Percentiles rank a stretch among this genome's conserved stretches.
Conservation (phyloP, 2,797 vertebrate genomes). For the Alca torda region DNA sequence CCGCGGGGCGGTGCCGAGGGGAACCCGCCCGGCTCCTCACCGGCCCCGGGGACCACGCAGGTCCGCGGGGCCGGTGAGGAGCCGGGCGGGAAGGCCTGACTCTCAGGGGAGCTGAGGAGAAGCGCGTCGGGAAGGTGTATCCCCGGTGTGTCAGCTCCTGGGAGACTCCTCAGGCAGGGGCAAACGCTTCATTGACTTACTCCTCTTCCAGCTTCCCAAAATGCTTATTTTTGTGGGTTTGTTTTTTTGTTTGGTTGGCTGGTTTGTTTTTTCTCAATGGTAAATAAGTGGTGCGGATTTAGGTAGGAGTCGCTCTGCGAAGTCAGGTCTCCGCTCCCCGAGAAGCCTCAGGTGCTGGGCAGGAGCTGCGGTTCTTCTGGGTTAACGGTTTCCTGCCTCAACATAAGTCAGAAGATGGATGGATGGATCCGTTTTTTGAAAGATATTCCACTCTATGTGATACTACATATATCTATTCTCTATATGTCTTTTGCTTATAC, state of each 20-base stretch:
- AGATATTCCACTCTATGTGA: fast-evolving
- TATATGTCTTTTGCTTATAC: fast-evolving
- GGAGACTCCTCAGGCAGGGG: not conserved
- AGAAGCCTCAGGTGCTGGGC: not conserved
- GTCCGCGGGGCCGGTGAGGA: not conserved
- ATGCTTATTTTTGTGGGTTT: not conserved
- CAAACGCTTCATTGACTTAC: not conserved
- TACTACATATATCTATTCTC: fast-evolving
- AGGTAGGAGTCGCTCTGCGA: not conserved
- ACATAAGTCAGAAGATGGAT: not conserved
- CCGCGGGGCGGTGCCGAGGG: not conserved
- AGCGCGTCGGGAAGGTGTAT: fast-evolving
- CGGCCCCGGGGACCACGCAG: not conserved
- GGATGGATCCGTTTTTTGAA: not conserved
- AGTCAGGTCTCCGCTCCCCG: not conserved
- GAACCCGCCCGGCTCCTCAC: not conserved
- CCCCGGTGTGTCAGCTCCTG: fast-evolving
- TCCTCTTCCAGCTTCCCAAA: not conserved
- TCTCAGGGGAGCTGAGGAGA: fast-evolving
- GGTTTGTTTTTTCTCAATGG: not conserved
- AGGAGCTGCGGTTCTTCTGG: not conserved
- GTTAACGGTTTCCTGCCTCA: not conserved
- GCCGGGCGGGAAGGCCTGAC: not conserved
- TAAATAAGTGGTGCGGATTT: not conserved
- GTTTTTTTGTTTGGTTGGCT: too few relatives aligned